Base-by-base conservation (phyloP, 2,888 invertebrate genomes). In the Serrognathus titanus region DNA sequence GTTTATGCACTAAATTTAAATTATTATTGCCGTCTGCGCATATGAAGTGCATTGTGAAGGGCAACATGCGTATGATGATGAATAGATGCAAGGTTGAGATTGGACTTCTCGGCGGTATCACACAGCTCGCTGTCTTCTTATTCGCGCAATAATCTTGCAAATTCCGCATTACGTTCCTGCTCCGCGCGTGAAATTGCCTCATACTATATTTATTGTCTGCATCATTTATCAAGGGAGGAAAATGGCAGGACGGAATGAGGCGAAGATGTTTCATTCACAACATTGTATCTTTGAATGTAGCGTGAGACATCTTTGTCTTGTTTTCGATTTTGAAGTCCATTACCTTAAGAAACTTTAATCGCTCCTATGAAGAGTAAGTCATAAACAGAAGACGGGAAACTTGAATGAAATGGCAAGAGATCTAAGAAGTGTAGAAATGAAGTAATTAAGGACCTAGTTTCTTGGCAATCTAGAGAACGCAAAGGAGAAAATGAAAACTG, bases 141-240 rank as follows among this genome's bases (percentile, higher is more conserved):
- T 55, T 43, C 24, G 55, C 35, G 50, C 49, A 55, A 55, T 47
- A 53, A 46, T 55, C 50, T 45, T 11, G 46, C 45, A 49, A 37
- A 55, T 55, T 55, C 49, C n/a, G 35, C 48, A 40, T 40, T 40
- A 16, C 43, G 45, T 50, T 50, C 50, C 49, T 41, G 20, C 50
- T 45, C 38, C 39, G 40, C 41, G 53, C 53, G 50, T 47, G 53
- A 58, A 58, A 58, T 53, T 53, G 51, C 51, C 53, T 57, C 57
- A 53, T 57, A 40, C 48, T 46, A 47, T 53, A 57, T 58, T 58
- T 58, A 58, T 58, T 58, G 53, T 58, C 49, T 58, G 57, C 48
- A 58, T 58, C 53, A 53, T 57, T 57, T 51, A 57, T 57, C 48
- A 41, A 35, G 45, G 20, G 36, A n/a, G 36, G 49, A 20, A 45